Percentiles rank a stretch among this genome's conserved stretches.
Evolutionary conservation across 2,113 vertebrate species (phyloP).

Genomic region (Hepsetus odoe): DNA sequence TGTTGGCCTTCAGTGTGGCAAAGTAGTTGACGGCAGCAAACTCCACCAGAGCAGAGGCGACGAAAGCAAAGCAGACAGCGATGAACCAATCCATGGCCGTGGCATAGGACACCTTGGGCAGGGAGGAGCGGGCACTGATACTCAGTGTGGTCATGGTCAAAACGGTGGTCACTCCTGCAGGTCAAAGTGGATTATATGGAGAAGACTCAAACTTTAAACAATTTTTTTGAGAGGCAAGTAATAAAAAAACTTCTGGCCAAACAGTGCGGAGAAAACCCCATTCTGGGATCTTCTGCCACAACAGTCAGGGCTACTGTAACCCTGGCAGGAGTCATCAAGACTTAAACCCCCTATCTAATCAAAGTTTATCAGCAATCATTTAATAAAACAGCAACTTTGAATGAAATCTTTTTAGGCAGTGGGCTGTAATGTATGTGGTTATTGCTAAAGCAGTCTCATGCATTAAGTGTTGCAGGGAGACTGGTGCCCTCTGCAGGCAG

Average conservation of each 20-base stretch:
- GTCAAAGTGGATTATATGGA: conserved; percentile 20
- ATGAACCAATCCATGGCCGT: conserved; percentile 98
- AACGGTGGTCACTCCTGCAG: conserved; percentile 90
- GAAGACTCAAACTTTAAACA: background rate
- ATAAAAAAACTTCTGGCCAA: background rate
- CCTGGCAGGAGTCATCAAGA: background rate
- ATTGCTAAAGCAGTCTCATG: background rate
- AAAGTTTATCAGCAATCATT: background rate
- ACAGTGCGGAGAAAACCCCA: background rate
- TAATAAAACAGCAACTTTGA: too few relatives aligned
- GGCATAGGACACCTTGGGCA: conserved; percentile 93
- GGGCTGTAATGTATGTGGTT: background rate
- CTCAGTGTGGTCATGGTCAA: conserved; percentile 96
- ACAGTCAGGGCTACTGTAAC: too few relatives aligned
- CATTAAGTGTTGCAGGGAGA: background rate
- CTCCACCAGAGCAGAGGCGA: conserved; percentile 91
- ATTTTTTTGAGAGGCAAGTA: background rate
- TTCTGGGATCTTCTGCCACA: too few relatives aligned
- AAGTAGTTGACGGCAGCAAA: conserved; percentile 97
- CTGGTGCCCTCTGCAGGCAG: conserved; percentile 6
- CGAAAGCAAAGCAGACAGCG: conserved; percentile 93
- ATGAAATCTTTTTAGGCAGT: too few relatives aligned
- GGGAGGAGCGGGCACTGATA: conserved; percentile 91
- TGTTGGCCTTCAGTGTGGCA: conserved; percentile 84
- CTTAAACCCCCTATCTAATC: too few relatives aligned